Evolutionary conservation across 2,888 invertebrate genomes (phyloP).

Genomic region (Encarsia formosa): DNA sequence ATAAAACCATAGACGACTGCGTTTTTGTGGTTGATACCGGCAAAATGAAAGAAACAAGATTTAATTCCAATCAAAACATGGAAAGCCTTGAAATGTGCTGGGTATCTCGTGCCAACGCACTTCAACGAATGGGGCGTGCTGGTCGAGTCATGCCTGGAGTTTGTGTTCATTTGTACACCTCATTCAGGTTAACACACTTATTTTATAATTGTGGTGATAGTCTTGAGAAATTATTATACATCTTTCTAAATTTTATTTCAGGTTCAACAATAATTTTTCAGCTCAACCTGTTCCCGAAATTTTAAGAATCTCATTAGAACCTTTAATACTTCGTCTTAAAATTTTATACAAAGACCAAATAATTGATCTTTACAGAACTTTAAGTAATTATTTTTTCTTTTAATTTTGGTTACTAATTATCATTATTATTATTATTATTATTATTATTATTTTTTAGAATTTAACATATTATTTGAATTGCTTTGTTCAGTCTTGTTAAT

Average conservation of each 20-base stretch:
- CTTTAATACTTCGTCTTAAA: conserved; percentile 71
- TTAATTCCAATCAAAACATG: conserved; percentile 80
- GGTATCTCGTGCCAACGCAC: conserved; percentile 87
- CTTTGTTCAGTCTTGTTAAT: neutral
- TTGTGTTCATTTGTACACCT: conserved; percentile 81
- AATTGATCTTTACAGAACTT: conserved; percentile 54
- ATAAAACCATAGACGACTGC: conserved; percentile 95
- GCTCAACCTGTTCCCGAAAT: conserved; percentile 85
- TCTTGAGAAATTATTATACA: neutral
- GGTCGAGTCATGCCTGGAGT: conserved; percentile 87
- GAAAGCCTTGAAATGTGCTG: conserved; percentile 82
- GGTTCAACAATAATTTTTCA: conserved; percentile 63
- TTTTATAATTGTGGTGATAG: neutral
- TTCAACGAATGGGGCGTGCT: conserved; percentile 85
- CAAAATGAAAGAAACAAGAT: conserved; percentile 83
- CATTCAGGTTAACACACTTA: conserved; percentile 51
- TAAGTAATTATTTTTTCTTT: conserved; percentile 47
- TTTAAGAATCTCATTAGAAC: conserved; percentile 82
- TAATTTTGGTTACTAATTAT: too few relatives aligned
- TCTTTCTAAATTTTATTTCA: too few relatives aligned
- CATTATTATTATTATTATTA: too few relatives aligned
- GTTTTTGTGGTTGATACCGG: conserved; percentile 91
- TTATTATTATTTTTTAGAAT: too few relatives aligned
- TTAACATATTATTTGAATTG: too few relatives aligned
- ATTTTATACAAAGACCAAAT: conserved; percentile 55